These are phyloP conservation scores for Piliocolobus tephrosceles DNA, from an alignment of 2,113 vertebrate species.

Conservation along the genomic window DNA sequence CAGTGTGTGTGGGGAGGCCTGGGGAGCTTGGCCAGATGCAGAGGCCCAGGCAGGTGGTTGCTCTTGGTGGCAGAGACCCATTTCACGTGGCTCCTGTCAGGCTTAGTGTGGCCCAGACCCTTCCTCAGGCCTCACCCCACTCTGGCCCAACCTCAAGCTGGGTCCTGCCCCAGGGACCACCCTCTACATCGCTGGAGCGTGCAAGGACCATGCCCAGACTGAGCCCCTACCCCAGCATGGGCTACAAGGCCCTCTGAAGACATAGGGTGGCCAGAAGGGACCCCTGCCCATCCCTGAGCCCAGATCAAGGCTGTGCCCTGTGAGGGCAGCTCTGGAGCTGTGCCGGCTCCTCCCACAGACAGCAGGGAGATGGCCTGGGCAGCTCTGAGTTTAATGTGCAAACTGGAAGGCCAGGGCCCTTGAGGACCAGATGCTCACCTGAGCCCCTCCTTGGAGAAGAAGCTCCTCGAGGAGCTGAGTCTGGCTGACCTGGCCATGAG, in stretches of 20 bases:
- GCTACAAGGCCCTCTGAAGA: background rate
- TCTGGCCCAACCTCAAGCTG: background rate
- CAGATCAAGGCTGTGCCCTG: too few relatives aligned
- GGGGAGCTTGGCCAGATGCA: rapidly evolving
- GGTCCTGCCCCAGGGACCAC: background rate
- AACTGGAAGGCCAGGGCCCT: background rate
- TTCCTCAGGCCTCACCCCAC: too few relatives aligned
- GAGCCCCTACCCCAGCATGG: background rate
- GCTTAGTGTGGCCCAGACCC: background rate
- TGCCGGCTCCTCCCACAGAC: background rate
- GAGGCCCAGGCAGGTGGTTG: too few relatives aligned
- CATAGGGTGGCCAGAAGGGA: background rate
- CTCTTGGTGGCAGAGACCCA: rapidly evolving
- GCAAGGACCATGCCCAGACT: rapidly evolving
- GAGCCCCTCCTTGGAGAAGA: background rate
- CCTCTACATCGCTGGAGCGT: background rate
- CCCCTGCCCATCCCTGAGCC: too few relatives aligned
- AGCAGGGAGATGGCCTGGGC: background rate
- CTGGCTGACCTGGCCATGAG: background rate
- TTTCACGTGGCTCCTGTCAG: rapidly evolving
- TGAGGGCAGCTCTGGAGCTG: background rate
- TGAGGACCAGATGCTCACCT: background rate
- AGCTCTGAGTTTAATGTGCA: background rate
- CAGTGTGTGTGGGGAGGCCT: too few relatives aligned
- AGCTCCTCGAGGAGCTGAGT: background rate